Conservation (phyloP, 2,888 invertebrate genomes). For the Orthonevra nobilis region DNA sequence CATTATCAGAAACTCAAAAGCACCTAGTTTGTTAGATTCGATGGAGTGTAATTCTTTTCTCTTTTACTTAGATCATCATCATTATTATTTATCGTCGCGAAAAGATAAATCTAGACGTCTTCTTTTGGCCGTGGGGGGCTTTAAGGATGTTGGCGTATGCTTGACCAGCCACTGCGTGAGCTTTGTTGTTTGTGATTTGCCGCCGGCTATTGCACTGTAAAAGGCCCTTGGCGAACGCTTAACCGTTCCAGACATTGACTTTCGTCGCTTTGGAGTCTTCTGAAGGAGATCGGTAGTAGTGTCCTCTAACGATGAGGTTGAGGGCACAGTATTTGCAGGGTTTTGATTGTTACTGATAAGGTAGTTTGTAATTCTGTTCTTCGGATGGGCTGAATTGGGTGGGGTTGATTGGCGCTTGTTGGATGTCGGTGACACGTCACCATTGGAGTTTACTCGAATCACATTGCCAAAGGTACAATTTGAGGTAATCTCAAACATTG, state of each 20-base stretch:
- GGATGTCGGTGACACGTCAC: conserved; percentile 76
- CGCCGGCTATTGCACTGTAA: neutral
- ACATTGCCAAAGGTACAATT: conserved; percentile 77
- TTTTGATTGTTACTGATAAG: conserved; percentile 72
- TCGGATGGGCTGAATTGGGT: conserved; percentile 37
- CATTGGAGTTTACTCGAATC: conserved; percentile 75
- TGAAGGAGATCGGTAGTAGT: conserved; percentile 56
- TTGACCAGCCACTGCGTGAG: conserved; percentile 77
- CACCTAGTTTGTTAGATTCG: conserved; percentile 34
- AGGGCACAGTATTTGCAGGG: conserved; percentile 5
- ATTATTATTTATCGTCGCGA: conserved; percentile 37
- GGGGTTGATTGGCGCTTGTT: conserved; percentile 66
- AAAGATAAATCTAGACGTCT: conserved; percentile 72
- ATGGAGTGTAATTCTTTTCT: no score
- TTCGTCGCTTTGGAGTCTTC: conserved; percentile 76
- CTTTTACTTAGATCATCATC: no score
- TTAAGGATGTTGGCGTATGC: conserved; percentile 52
- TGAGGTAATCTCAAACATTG: conserved; percentile 78
- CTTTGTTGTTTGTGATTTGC: conserved; percentile 74
- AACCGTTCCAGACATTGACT: conserved; percentile 57
- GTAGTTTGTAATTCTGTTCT: conserved; percentile 77
- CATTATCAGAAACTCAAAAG: no score
- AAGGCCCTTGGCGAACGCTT: conserved; percentile 46
- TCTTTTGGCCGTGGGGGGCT: conserved; percentile 34
- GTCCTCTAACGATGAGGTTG: conserved; percentile 34